A percentile compares a stretch with the other conserved stretches of the same genome.
Evolutionary conservation across 2,888 invertebrate species (phyloP).

Genomic region (Volucella zonaria): DNA sequence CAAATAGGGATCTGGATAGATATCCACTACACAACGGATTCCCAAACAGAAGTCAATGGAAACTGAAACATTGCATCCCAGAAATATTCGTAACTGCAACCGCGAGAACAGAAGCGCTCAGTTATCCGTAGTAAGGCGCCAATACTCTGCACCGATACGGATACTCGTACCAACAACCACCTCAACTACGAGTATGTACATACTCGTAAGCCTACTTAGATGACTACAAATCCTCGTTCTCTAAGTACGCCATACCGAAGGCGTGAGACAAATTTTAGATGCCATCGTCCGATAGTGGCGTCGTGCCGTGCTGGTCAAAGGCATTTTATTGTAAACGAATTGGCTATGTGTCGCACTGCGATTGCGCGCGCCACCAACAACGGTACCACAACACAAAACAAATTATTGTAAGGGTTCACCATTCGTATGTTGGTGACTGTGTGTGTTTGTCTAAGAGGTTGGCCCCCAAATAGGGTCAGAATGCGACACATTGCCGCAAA

Average conservation of each 20-base stretch:
- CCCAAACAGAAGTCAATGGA: conserved; percentile 53
- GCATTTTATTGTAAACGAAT: conserved; percentile 70
- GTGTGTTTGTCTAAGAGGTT: conserved; percentile 29
- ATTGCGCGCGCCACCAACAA: conserved; percentile 35
- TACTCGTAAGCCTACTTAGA: too few species aligned
- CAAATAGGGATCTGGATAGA: conserved; percentile 66
- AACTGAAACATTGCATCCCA: conserved; percentile 32
- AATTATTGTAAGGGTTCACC: conserved; percentile 61
- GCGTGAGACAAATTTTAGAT: conserved; percentile 74
- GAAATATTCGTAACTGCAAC: conserved; percentile 15
- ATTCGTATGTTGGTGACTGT: neutral
- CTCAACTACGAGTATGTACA: too few species aligned
- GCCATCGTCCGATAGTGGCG: conserved; percentile 69
- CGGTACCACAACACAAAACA: conserved; percentile 28
- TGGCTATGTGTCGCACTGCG: conserved; percentile 50
- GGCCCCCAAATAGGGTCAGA: conserved; percentile 57
- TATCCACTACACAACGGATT: conserved; percentile 21
- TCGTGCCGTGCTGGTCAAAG: conserved; percentile 71
- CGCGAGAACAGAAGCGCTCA: conserved; percentile 50
- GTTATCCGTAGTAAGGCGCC: conserved; percentile 50
- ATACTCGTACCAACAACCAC: neutral
- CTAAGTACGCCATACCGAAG: conserved; percentile 61
- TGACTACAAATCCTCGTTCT: neutral
- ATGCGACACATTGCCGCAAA: conserved; percentile 35
- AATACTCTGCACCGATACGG: conserved; percentile 38